These are phyloP conservation scores for Ictidomys tridecemlineatus DNA, from an alignment of 2,113 vertebrate genomes.

Conservation along the genomic window DNA sequence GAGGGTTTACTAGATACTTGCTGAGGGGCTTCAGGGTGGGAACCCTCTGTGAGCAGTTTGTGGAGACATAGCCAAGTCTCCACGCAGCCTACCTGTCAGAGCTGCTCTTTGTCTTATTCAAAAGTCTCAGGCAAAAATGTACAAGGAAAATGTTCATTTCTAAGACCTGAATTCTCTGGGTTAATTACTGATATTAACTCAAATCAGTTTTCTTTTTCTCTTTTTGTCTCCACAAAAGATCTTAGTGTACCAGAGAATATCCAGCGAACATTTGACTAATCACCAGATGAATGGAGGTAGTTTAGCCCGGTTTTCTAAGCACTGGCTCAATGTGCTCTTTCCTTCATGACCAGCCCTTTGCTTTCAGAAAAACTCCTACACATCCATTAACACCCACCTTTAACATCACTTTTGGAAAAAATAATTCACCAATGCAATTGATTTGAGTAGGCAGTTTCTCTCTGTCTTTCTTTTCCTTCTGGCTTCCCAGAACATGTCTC, in stretches of 20 bases:
- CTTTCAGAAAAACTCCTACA: constrained; percentile 67
- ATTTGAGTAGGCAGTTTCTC: background rate
- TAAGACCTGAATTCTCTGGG: constrained; percentile 19
- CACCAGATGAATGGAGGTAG: background rate
- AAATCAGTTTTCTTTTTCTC: background rate
- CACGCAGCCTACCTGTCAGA: background rate
- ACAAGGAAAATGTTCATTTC: background rate
- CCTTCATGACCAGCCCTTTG: background rate
- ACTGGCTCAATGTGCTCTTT: constrained; percentile 35
- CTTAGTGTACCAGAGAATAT: background rate
- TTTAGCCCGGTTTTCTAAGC: background rate
- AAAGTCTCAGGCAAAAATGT: constrained; percentile 35
- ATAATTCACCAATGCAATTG: constrained; percentile 3
- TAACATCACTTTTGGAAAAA: constrained; percentile 48
- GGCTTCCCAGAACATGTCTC: background rate
- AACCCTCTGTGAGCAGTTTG: background rate
- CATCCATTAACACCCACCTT: constrained; percentile 56
- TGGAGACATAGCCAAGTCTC: background rate
- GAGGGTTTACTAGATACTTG: background rate
- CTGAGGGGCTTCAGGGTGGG: background rate
- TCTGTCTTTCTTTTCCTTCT: background rate
- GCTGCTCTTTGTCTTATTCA: constrained; percentile 21
- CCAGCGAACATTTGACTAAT: background rate
- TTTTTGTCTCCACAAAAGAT: constrained; percentile 48
- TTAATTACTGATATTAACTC: constrained; percentile 30